A percentile compares a stretch with the other conserved stretches of the same genome.
phyloP scores from a whole-genome alignment of 2,888 invertebrate species.

The Drosophila kanekoi region DNA sequence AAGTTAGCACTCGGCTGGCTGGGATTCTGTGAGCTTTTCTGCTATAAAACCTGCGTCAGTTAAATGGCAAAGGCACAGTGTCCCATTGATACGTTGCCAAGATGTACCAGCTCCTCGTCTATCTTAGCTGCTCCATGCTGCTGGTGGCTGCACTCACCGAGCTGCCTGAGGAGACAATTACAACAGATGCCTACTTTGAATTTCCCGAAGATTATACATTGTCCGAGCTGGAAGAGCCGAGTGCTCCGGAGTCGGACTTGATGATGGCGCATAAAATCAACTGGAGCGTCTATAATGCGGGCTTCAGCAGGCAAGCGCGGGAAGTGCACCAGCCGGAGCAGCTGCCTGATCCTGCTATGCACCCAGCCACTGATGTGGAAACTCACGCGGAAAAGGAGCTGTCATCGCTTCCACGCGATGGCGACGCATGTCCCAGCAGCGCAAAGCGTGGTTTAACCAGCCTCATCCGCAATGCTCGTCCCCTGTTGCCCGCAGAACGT shows the following conservation, averaged over 20 bases:
- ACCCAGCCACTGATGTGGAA: too few species aligned
- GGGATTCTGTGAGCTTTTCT: conserved; percentile 12
- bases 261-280: conserved; percentile 45
- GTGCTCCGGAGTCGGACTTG: conserved; percentile 22
- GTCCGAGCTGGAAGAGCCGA: conserved; percentile 34
- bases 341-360: too few species aligned
- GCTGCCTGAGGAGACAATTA: conserved; percentile 12
- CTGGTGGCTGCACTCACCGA: conserved; percentile 38
- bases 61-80: conserved; percentile 37
- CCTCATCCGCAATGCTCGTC: conserved; percentile 60
- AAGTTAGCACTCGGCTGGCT: conserved; percentile 39
- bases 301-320: conserved; percentile 2
- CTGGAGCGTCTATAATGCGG: conserved; percentile 42
- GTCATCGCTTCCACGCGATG: conserved; percentile 24
- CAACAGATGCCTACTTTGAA: conserved; percentile 6
- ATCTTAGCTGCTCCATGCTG: conserved; percentile 41
- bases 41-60: conserved; percentile 53
- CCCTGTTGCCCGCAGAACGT: conserved; percentile 57
- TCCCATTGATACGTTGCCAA: conserved; percentile 28
- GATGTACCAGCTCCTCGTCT: conserved; percentile 45
- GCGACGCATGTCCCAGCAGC: conserved; percentile 51
- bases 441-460: conserved; percentile 61
- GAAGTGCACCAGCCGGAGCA: background rate
- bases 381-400: background rate
- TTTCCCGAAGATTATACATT: conserved; percentile 5